Percentiles rank a stretch among this genome's conserved stretches.
phyloP scores from a whole-genome alignment of 2,113 vertebrate genomes.

The human region DNA sequence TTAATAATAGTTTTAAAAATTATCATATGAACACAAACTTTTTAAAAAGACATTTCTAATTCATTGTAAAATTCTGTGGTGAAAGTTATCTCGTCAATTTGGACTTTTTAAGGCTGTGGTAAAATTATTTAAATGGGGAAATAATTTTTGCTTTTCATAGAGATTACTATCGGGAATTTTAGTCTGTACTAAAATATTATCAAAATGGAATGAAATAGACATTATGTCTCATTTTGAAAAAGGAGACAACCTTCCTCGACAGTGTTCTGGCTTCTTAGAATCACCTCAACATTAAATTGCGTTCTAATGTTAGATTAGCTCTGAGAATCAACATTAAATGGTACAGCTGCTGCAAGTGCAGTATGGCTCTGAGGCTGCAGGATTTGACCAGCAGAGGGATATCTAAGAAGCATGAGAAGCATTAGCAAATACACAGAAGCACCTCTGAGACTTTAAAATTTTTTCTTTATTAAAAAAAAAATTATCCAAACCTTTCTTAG shows the following conservation, averaged over 20 bases:
- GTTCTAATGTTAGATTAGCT: background rate
- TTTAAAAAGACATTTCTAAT: background rate
- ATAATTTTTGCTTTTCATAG: background rate
- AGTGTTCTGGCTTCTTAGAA: background rate
- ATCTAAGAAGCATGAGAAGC: background rate
- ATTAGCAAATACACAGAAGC: background rate
- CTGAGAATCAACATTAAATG: background rate
- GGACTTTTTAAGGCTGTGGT: background rate
- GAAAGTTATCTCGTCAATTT: background rate
- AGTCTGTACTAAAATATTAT: background rate
- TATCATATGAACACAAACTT: background rate
- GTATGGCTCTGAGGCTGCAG: rapidly evolving
- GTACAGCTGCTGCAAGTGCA: background rate
- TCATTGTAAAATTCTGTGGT: background rate
- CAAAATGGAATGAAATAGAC: background rate
- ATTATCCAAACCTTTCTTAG: background rate
- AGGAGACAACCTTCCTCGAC: background rate
- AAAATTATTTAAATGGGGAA: background rate
- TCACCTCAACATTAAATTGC: background rate
- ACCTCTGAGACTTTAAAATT: background rate
- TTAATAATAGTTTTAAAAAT: constrained; percentile 1
- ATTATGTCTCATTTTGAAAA: background rate
- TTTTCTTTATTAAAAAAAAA: background rate
- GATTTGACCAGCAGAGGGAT: background rate
- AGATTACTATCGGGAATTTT: background rate